Conservation (phyloP, 2,113 vertebrate genomes). For the Amphiprion ocellaris region DNA sequence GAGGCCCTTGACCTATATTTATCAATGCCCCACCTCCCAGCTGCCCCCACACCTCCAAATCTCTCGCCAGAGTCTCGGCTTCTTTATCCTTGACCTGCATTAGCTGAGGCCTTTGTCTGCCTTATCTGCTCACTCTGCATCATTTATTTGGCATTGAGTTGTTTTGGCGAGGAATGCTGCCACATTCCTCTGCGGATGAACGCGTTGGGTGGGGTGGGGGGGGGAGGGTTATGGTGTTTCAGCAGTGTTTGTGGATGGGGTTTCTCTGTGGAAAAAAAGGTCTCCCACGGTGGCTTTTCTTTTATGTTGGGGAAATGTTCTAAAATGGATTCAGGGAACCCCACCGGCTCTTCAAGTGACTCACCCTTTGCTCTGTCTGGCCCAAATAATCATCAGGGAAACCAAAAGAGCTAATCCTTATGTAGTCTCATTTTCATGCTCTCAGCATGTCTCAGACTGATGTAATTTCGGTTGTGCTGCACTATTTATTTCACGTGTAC, state of each 20-base stretch:
- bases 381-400: slow-evolving; percentile 39
- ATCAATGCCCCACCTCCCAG: slow-evolving; percentile 43
- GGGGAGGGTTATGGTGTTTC: background rate
- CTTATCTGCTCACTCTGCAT: slow-evolving; percentile 73
- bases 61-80: slow-evolving; percentile 32
- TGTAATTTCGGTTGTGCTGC: slow-evolving; percentile 57
- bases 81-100: slow-evolving; percentile 68
- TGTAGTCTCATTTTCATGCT: slow-evolving; percentile 52
- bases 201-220: background rate
- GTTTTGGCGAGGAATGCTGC: slow-evolving; percentile 66
- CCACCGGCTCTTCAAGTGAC: slow-evolving; percentile 34
- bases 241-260: slow-evolving; percentile 7
- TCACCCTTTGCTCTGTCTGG: slow-evolving; percentile 32
- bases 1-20: slow-evolving; percentile 79
- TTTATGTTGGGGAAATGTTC: slow-evolving; percentile 24
- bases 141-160: slow-evolving; percentile 74
- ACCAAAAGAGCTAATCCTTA: slow-evolving; percentile 47
- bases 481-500: slow-evolving; percentile 46
- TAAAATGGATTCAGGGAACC: slow-evolving; percentile 35
- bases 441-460: slow-evolving; percentile 53
- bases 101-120: slow-evolving; percentile 68
- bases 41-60: slow-evolving; percentile 52
- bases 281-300: slow-evolving; percentile 30
- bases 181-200: slow-evolving; percentile 65
- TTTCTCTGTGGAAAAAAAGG: slow-evolving; percentile 20